Percentiles rank a stretch among this genome's conserved stretches.
phyloP scores from a whole-genome alignment of 2,888 invertebrate species.

The Abscondita cerata region DNA sequence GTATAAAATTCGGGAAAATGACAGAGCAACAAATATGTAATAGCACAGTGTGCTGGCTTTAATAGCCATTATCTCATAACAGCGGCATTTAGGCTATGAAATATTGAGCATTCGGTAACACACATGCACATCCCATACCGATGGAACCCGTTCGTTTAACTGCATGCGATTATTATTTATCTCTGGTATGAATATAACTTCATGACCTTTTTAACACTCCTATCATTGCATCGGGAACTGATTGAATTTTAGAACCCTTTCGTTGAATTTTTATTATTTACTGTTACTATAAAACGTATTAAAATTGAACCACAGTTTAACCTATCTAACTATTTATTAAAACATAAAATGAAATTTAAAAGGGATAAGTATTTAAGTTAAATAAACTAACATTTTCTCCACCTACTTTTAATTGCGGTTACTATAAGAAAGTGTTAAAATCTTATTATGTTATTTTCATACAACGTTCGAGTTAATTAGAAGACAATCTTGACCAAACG shows the following conservation, averaged over 20 bases:
- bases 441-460: too few relatives aligned
- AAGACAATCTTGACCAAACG: too few relatives aligned
- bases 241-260: constrained; percentile 39
- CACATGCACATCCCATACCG: constrained; percentile 50
- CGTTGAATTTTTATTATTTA: not conserved
- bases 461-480: too few relatives aligned
- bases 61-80: constrained; percentile 57
- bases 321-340: too few relatives aligned
- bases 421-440: too few relatives aligned
- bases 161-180: constrained; percentile 52
- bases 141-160: constrained; percentile 51
- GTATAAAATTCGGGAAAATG: constrained; percentile 41
- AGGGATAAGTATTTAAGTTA: too few relatives aligned
- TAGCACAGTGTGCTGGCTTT: constrained; percentile 52
- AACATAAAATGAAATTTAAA: too few relatives aligned
- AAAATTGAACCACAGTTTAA: too few relatives aligned
- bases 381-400: too few relatives aligned
- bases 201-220: constrained; percentile 51
- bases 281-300: too few relatives aligned
- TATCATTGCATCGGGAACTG: constrained; percentile 39
- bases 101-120: constrained; percentile 54
- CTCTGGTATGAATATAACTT: constrained; percentile 48
- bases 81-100: constrained; percentile 53
- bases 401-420: too few relatives aligned
- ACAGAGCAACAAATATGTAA: constrained; percentile 53